These are phyloP conservation scores for Otolemur garnettii DNA, from an alignment of 2,113 vertebrate genomes.

Conservation along the genomic window DNA sequence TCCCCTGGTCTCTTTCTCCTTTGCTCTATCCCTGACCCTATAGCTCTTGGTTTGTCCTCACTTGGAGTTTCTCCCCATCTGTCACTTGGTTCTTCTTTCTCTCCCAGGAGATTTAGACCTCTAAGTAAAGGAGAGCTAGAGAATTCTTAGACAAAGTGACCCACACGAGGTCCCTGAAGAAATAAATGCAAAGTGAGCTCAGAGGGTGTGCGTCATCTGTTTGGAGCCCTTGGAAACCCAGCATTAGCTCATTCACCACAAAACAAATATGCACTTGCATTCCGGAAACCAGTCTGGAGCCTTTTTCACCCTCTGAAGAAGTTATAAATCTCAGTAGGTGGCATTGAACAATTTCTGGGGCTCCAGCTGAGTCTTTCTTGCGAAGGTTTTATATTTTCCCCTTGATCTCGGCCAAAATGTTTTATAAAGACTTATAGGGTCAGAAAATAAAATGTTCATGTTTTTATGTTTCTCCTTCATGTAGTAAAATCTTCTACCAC, in stretches of 20 bases:
- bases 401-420: neutral
- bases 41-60: too few species aligned
- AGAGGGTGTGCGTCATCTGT: neutral
- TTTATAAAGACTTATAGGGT: neutral
- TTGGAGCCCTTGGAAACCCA: neutral
- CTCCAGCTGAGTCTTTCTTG: neutral
- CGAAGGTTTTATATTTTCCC: neutral
- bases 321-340: neutral
- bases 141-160: neutral
- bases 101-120: neutral
- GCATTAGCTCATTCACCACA: neutral
- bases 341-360: neutral
- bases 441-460: neutral
- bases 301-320: neutral
- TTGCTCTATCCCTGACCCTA: neutral
- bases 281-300: neutral
- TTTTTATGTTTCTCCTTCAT: neutral
- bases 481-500: neutral
- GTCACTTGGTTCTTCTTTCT: neutral
- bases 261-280: neutral
- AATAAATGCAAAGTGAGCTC: neutral
- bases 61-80: neutral
- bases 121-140: neutral
- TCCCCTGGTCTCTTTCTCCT: neutral
- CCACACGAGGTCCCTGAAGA: neutral